These are phyloP conservation scores for Rhea americana DNA, from an alignment of 2,113 vertebrate genomes.

Conservation along the genomic window DNA sequence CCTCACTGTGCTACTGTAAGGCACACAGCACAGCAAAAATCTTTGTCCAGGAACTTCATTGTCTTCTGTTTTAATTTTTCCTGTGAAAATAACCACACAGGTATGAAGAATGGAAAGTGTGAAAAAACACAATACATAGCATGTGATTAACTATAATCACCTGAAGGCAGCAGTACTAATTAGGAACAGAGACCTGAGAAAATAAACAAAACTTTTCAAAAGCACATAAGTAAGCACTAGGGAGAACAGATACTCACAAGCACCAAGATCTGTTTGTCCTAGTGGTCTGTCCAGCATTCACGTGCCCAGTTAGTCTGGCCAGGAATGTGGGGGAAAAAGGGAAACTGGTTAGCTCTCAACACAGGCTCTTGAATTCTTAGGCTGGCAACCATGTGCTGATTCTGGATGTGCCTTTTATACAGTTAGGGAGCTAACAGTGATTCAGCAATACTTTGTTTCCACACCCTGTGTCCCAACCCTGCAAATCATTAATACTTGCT, in stretches of 20 bases:
- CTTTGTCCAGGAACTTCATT: not conserved
- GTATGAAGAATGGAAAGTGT: not conserved
- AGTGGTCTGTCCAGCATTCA: not conserved
- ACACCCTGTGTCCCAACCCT: too few relatives aligned
- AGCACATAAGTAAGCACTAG: not conserved
- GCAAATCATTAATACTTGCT: not conserved
- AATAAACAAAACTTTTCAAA: not conserved
- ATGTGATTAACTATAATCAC: not conserved
- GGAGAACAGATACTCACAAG: not conserved
- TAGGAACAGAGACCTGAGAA: not conserved
- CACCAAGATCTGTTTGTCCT: not conserved
- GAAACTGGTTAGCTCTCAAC: not conserved
- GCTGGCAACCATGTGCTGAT: not conserved
- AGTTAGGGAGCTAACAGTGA: rapidly evolving
- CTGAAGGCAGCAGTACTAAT: not conserved
- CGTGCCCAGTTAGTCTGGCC: not conserved
- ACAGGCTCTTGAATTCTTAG: not conserved
- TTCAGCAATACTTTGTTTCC: not conserved
- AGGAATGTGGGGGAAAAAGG: not conserved
- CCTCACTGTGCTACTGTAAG: not conserved
- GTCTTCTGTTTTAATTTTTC: not conserved
- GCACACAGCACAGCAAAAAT: rapidly evolving
- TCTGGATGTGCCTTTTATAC: not conserved
- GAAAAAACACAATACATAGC: rapidly evolving
- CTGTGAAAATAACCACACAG: not conserved